A percentile compares a stretch with the other conserved stretches of the same genome.
phyloP scores from a whole-genome alignment of 1,140 invertebrate species.

The Drosophila trapezifrons region DNA sequence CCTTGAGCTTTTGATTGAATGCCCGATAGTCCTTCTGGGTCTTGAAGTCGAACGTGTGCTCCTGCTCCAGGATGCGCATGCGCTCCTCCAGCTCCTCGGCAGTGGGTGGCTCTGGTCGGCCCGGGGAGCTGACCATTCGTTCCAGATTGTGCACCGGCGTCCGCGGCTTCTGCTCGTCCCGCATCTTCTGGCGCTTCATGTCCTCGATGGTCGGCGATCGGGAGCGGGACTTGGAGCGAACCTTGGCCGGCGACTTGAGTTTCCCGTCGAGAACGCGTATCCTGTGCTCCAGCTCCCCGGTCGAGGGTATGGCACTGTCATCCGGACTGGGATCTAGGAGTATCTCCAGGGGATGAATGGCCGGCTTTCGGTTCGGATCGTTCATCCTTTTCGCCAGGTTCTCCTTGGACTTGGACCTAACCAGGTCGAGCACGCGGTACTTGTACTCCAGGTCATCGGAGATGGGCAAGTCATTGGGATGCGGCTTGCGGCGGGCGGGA shows the following conservation, averaged over 20 bases:
- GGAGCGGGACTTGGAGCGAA: constrained; percentile 59
- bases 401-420: constrained; percentile 75
- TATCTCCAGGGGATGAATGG: constrained; percentile 80
- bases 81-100: constrained; percentile 72
- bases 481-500: constrained; percentile 48
- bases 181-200: constrained; percentile 66
- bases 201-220: constrained; percentile 74
- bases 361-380: constrained; percentile 65
- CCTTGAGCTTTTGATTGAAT: constrained; percentile 80
- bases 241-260: constrained; percentile 44
- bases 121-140: constrained; percentile 56
- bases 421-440: constrained; percentile 71
- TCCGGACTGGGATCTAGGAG: constrained; percentile 76
- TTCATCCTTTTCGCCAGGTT: constrained; percentile 56
- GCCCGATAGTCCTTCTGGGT: constrained; percentile 76
- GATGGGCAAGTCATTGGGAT: constrained; percentile 61
- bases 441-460: constrained; percentile 76
- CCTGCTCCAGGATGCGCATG: constrained; percentile 70
- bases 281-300: constrained; percentile 75
- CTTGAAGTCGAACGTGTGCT: constrained; percentile 77
- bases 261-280: constrained; percentile 73
- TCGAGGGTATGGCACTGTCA: constrained; percentile 69
- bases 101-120: constrained; percentile 68
- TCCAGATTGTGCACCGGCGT: constrained; percentile 71
- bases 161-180: constrained; percentile 55